Evolutionary conservation across 1,140 invertebrate species (phyloP).

Genomic region (Gonioctena quinquepunctata): DNA sequence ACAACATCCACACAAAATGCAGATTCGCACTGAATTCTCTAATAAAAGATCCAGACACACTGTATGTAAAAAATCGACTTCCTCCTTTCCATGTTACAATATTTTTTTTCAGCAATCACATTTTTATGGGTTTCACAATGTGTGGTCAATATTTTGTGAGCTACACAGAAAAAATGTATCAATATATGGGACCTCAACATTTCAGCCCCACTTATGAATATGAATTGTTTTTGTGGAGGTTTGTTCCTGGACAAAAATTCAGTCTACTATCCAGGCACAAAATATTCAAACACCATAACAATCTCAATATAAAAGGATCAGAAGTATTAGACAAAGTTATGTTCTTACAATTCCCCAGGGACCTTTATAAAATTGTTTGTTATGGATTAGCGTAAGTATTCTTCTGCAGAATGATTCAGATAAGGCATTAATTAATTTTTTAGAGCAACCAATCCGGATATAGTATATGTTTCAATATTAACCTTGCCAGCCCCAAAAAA

Average conservation of each 20-base stretch:
- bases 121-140: constrained; percentile 91
- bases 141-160: constrained; percentile 91
- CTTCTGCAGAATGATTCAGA: constrained; percentile 13
- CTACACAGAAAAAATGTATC: constrained; percentile 61
- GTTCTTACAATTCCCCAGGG: constrained; percentile 53
- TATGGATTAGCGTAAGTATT: constrained; percentile 51
- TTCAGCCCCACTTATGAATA: constrained; percentile 45
- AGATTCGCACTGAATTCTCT: constrained; percentile 57
- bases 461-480: constrained; percentile 51
- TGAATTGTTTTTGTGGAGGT: constrained; percentile 52
- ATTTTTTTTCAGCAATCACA: constrained; percentile 63
- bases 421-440: constrained; percentile 12
- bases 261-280: constrained; percentile 46
- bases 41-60: constrained; percentile 45
- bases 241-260: constrained; percentile 47
- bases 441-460: constrained; percentile 42
- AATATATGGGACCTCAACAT: constrained; percentile 14
- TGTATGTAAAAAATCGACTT: constrained; percentile 49
- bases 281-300: constrained; percentile 47
- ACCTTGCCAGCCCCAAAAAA: constrained; percentile 49
- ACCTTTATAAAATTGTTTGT: constrained; percentile 52
- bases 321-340: constrained; percentile 47
- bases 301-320: constrained; percentile 29
- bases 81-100: constrained; percentile 4
- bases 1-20: constrained; percentile 65